Base-by-base conservation (phyloP, 2,797 vertebrate species). In the Clamator glandarius region DNA sequence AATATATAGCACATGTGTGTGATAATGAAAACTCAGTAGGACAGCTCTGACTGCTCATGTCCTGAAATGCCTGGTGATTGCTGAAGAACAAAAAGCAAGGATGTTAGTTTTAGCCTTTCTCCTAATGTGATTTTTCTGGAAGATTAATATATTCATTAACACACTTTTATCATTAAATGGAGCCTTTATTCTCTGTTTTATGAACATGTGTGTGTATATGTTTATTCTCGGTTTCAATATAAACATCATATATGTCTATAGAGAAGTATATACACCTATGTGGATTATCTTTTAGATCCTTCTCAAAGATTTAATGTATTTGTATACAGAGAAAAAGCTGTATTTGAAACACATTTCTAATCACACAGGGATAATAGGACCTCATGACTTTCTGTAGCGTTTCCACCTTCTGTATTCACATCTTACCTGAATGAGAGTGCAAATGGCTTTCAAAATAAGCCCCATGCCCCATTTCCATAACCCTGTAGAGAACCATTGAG, bases 231-330 rank as follows among this genome's bases (percentile, higher is more conserved):
- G 25, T 72, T 88, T 75, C 35, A 84, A 59, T 15, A 63, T 13
- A 63, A 1, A 52, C 2, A 5, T 58, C 33, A 20, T 31, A 25
- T 12, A 24, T 23, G 18, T 59, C 85, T 58, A 55, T 33, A 51
- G 5, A 28, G 4, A 19, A 3, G 5, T 13, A 39, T 18, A 11
- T 4, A 4, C 12, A 2, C 14, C 2, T 5, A 14, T 8, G 11
- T 9, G 11, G 8, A 25, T 70, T 69, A 87, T 54, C 50, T 68
- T 82, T 57, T 33, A 52, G 33, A 67, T 57, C 5, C 5, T 52
- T 5, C 36, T 67, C 5, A 44, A 66, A 81, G 24, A 6, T 73
- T 76, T 54, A 52, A 10, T 44, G 26, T 39, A 55, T 39, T 82
- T 76, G n/a, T 25, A 64, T 24, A 36, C 16, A 82, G 52, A 73